These are phyloP conservation scores for Acanthiza pusilla DNA, from an alignment of 2,797 vertebrate species.

Conservation along the genomic window DNA sequence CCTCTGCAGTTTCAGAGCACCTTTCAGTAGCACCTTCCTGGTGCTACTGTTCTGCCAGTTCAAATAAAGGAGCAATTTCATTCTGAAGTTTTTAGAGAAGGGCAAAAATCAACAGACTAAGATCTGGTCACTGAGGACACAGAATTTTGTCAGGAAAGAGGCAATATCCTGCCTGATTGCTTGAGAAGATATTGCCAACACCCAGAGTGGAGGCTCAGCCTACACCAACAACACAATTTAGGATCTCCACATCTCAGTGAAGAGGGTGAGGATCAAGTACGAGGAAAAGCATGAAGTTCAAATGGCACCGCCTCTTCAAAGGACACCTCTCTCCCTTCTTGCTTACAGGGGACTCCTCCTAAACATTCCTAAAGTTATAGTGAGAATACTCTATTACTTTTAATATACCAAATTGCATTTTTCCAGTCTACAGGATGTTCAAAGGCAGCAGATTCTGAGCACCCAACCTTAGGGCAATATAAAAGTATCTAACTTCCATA, in stretches of 20 bases:
- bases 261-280: neutral
- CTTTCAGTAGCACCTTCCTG: neutral
- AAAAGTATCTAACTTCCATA: neutral
- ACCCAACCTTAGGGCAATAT: neutral
- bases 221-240: neutral
- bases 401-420: neutral
- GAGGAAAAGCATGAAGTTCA: neutral
- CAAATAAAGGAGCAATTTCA: neutral
- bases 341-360: neutral
- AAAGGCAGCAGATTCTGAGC: neutral
- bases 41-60: neutral
- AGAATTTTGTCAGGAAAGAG: neutral
- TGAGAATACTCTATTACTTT: neutral
- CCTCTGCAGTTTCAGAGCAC: neutral
- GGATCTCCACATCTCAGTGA: neutral
- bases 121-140: neutral
- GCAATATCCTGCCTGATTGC: neutral
- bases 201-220: neutral
- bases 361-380: neutral
- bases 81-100: neutral
- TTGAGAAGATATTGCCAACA: neutral
- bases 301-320: rapidly evolving
- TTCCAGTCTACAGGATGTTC: neutral
- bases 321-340: neutral
- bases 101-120: neutral